Evolutionary conservation across 1,140 invertebrate species (phyloP), one percentile per base, ranked within the genome.

Genomic region (Drosophila setifemur): DNA sequence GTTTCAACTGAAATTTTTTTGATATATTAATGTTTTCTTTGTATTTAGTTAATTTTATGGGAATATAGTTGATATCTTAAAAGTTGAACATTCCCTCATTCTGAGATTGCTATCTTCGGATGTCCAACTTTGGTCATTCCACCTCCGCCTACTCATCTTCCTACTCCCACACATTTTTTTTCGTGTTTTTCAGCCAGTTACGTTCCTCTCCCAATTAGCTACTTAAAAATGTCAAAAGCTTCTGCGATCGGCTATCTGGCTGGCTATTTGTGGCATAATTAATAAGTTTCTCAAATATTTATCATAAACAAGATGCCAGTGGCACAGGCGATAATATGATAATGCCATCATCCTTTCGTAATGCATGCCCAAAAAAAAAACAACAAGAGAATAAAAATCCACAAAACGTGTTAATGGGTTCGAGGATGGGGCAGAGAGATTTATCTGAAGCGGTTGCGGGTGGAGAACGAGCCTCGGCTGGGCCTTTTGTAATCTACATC

Each of bases 241-340:
- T 49, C 25, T 25, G 31, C 19, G 60, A 66, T 64, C 43, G 29
- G 19, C 25, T 64, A 64, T 66, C 53, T 50, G 25, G 39, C 43
- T 74, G 78, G 49, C 78, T 74, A 78, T 78, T 85, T 83, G 78
- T 83, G 78, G 78, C 79, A 83, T 83, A 83, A 85, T 85, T 83
- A 83, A 83, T 83, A 83, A 83, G 79, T 79, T 71, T 85, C 48
- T 67, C 33, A 83, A 86, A 83, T 83, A 83, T 83, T 79, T 83
- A 85, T 83, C 78, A 85, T 85, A 79, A 85, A 71, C 70, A 85
- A 85, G 78, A 83, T 83, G 64, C 64, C 58, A 44, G 44, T 43
- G 79, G 37, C 12, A 14, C 42, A 4, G 47, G 53, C 63, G 78
- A 85, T 83, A 85, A 78, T 83, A 79, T 83, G 79, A 83, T 83